These are phyloP conservation scores for Labeo calbasu DNA, from an alignment of 2,797 vertebrate species.

Conservation along the genomic window DNA sequence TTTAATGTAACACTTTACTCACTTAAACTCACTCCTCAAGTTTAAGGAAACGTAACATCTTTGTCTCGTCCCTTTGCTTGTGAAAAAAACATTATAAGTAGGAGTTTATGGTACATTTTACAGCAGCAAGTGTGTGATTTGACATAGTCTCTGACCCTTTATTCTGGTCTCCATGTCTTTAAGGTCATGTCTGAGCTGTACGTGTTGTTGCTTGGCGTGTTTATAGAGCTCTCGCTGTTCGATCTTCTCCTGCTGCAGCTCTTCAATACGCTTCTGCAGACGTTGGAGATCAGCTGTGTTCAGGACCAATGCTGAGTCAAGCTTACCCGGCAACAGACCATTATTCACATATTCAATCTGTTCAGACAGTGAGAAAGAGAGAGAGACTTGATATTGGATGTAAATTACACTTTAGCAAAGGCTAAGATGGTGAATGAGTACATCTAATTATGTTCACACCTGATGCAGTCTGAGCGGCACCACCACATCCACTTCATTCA, in stretches of 20 bases:
- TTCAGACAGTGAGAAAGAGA: neutral
- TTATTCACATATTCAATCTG: constrained; percentile 81
- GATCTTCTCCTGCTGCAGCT: constrained; percentile 80
- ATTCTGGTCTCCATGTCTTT: constrained; percentile 80
- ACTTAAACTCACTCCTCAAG: constrained; percentile 1
- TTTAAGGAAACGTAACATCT: neutral
- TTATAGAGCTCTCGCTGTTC: constrained; percentile 79
- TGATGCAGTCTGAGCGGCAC: constrained; percentile 89
- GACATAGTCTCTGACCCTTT: constrained; percentile 68
- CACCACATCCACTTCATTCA: constrained; percentile 87
- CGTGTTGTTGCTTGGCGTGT: constrained; percentile 77
- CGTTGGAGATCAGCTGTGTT: constrained; percentile 73
- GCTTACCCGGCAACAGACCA: constrained; percentile 76
- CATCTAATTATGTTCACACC: constrained; percentile 71
- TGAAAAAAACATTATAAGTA: neutral
- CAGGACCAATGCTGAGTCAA: constrained; percentile 83
- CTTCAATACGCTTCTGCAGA: constrained; percentile 80
- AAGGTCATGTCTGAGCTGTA: constrained; percentile 78
- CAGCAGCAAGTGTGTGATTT: neutral
- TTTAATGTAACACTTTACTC: neutral
- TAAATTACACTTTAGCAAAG: neutral
- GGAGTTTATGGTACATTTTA: no score
- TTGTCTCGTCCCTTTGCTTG: neutral
- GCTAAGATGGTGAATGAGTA: neutral
- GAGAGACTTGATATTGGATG: neutral